These are phyloP conservation scores for Bombus confusus DNA, from an alignment of 1,140 invertebrate species.

Conservation along the genomic window DNA sequence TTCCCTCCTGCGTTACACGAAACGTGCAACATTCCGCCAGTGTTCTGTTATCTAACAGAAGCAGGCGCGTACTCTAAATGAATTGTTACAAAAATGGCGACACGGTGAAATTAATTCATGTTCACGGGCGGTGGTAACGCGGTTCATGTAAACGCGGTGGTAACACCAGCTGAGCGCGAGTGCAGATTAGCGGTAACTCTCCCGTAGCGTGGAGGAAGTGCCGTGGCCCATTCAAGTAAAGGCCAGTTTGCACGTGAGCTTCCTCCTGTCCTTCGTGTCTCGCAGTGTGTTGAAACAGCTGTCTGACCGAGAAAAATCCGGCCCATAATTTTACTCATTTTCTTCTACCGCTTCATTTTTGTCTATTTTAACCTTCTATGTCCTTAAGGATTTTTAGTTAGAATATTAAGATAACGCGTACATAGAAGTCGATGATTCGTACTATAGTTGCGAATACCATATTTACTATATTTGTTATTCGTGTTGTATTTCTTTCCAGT, in stretches of 20 bases:
- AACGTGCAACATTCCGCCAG: neutral
- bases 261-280: constrained; percentile 2
- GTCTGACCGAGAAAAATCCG: too few relatives aligned
- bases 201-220: constrained; percentile 52
- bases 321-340: too few relatives aligned
- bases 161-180: constrained; percentile 64
- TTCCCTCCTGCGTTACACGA: neutral
- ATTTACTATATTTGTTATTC: too few relatives aligned
- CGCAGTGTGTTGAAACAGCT: neutral
- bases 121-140: constrained; percentile 50
- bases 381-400: too few relatives aligned
- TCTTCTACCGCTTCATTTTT: too few relatives aligned
- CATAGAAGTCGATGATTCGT: too few relatives aligned
- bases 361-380: too few relatives aligned
- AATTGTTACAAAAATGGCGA: neutral
- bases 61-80: neutral
- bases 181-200: constrained; percentile 72
- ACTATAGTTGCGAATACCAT: too few relatives aligned
- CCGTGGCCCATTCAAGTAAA: constrained; percentile 67
- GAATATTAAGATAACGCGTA: too few relatives aligned
- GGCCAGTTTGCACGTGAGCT: constrained; percentile 63
- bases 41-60: neutral
- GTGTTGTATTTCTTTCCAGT: neutral
- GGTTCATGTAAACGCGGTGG: constrained; percentile 51
- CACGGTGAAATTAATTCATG: constrained; percentile 25